phyloP scores from a whole-genome alignment of 2,113 vertebrate species.

The Microtus ochrogaster region DNA sequence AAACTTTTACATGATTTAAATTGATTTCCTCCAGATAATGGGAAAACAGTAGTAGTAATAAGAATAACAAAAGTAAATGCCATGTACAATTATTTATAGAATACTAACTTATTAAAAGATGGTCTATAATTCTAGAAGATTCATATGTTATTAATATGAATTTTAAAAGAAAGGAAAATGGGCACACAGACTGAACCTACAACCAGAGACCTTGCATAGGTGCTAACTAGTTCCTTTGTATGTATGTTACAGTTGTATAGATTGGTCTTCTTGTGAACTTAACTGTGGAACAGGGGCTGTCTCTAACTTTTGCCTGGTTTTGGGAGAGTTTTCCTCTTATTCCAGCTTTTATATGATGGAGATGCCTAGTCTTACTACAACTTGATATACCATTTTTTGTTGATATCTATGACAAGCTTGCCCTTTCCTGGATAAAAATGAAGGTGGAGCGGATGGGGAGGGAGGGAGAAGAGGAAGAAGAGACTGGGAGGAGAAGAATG shows the following conservation, averaged over 20 bases:
- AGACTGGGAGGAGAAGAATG: background rate
- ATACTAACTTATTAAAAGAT: background rate
- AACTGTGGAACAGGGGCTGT: background rate
- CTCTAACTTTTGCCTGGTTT: background rate
- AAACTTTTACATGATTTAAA: background rate
- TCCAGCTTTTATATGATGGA: background rate
- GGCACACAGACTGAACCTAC: background rate
- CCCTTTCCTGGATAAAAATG: background rate
- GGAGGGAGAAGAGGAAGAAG: accelerated
- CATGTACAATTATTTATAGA: background rate
- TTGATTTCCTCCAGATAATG: background rate
- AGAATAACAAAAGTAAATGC: background rate
- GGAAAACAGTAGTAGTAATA: background rate
- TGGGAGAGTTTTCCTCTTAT: background rate
- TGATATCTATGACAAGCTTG: background rate
- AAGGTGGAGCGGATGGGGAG: background rate
- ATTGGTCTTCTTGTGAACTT: background rate
- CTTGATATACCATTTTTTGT: background rate
- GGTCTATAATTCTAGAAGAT: background rate
- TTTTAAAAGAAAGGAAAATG: background rate
- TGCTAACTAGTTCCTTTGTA: background rate
- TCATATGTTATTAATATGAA: background rate
- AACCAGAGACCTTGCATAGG: background rate
- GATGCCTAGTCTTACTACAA: background rate
- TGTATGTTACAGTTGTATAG: background rate